Evolutionary conservation across 2,888 invertebrate species (phyloP).

Genomic region (Apotomis turbidana): DNA sequence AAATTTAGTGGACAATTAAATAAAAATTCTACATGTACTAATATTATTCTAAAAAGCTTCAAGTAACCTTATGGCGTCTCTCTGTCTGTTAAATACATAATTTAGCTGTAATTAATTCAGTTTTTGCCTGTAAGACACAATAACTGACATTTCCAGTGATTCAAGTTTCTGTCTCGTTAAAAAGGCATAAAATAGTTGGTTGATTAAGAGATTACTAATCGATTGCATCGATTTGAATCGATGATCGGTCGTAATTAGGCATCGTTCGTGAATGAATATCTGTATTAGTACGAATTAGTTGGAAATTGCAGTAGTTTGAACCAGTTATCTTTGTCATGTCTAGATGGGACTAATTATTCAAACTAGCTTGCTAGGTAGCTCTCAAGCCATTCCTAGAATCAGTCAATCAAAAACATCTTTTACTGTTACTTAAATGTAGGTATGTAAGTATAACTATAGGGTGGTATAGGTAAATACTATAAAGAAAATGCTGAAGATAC

Average conservation of each 20-base stretch:
- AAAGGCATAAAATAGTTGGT: background rate
- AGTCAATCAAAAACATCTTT: too few relatives aligned
- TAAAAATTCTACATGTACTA: background rate
- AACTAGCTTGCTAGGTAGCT: too few relatives aligned
- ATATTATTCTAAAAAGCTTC: background rate
- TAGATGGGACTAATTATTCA: too few relatives aligned
- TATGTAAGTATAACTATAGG: too few relatives aligned
- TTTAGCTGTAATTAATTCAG: background rate
- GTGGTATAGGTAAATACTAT: too few relatives aligned
- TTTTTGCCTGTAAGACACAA: background rate
- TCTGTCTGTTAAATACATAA: slow-evolving; percentile 6
- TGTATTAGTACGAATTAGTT: too few relatives aligned
- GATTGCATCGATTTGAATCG: background rate
- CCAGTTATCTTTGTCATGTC: too few relatives aligned
- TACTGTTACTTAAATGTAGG: too few relatives aligned
- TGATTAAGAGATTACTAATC: slow-evolving; percentile 1
- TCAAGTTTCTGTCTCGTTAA: slow-evolving; percentile 1
- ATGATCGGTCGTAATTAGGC: too few relatives aligned
- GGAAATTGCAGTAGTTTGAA: too few relatives aligned
- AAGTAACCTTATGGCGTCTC: background rate
- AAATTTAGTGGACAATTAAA: background rate
- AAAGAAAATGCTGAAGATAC: too few relatives aligned
- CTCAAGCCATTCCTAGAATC: too few relatives aligned
- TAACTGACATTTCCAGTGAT: background rate
- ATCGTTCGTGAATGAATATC: background rate